Evolutionary conservation across 2,113 vertebrate genomes (phyloP), one percentile per base, ranked within the genome.

Genomic region (Anolis carolinensis): DNA sequence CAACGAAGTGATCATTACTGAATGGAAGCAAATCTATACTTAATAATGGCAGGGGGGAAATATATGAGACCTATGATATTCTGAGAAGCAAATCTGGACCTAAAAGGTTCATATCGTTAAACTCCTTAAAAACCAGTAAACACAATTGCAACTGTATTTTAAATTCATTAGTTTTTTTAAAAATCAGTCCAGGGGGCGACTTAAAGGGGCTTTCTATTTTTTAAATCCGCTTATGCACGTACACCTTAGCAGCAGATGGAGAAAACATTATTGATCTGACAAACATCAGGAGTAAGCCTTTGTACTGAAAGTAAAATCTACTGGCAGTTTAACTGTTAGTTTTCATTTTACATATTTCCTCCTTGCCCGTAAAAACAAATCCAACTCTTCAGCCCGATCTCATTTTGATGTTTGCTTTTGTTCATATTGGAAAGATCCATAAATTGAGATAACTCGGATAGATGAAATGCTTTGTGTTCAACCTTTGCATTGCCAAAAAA

Each of bases 211-310:
- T 44, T 2, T 85, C 5, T 77, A 36, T 39, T 36, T 27, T 67
- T 25, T 25, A 21, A 76, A 76, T 34, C 70, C 65, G 30, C 65
- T 25, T 25, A 68, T 68, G 10, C 36, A 75, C 34, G 52, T 44
- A 44, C 55, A 75, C 62, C 67, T 65, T 77, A 84, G 74, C 67
- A 77, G 83, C 20, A 27, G 2, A 23, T 62, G 7, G 20, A 6
- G 32, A 67, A 75, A 36, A 84, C 68, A 77, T 34, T 84, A 68
- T 77, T 84, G 83, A 84, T 77, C 74, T 20, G 39, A 65, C 36
- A 65, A 32, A n/a, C 14, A 32, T 23, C 21, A 68, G 75, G 65
- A 21, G 78, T 14, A 23, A 67, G 32, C 14, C 2, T 79, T 11
- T 21, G 34, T 36, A 78, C 36, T 85, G 23, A 48, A 85, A 59